These are phyloP conservation scores for Zaprionus capensis DNA, from an alignment of 1,140 invertebrate species.

Conservation along the genomic window DNA sequence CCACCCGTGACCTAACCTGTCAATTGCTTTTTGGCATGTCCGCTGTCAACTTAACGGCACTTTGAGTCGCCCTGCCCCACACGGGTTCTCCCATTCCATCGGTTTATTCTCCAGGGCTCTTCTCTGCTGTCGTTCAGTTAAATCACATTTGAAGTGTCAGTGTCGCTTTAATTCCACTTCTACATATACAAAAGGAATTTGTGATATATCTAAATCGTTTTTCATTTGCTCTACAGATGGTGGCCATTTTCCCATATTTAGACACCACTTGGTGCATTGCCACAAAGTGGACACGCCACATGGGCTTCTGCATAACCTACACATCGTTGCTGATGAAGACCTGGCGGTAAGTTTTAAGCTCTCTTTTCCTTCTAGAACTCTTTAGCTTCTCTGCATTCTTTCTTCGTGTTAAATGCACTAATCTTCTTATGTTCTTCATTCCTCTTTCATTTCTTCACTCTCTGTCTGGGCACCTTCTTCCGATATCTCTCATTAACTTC, in stretches of 20 bases:
- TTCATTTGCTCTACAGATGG: slow-evolving; percentile 88
- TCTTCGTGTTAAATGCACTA: too few relatives aligned
- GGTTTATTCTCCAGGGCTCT: neutral
- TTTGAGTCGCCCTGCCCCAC: slow-evolving; percentile 18
- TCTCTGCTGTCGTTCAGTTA: slow-evolving; percentile 6
- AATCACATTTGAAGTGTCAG: slow-evolving; percentile 22
- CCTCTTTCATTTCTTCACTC: too few relatives aligned
- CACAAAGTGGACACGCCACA: slow-evolving; percentile 95
- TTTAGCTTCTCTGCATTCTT: too few relatives aligned
- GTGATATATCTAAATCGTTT: slow-evolving; percentile 7
- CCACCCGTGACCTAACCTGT: slow-evolving; percentile 19
- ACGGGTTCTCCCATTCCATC: neutral
- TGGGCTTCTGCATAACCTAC: slow-evolving; percentile 96
- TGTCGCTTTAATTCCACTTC: slow-evolving; percentile 19
- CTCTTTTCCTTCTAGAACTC: too few relatives aligned
- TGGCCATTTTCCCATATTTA: slow-evolving; percentile 93
- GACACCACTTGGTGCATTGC: slow-evolving; percentile 92
- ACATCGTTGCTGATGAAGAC: slow-evolving; percentile 96
- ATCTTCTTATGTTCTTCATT: too few relatives aligned
- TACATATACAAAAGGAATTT: neutral
- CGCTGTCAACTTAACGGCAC: slow-evolving; percentile 45
- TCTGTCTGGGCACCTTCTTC: too few relatives aligned
- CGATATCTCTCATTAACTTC: neutral
- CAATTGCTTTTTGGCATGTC: slow-evolving; percentile 41
- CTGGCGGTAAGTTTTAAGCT: slow-evolving; percentile 88